These are phyloP conservation scores for Lochmaea crataegi DNA, from an alignment of 2,888 invertebrate species.

Conservation along the genomic window DNA sequence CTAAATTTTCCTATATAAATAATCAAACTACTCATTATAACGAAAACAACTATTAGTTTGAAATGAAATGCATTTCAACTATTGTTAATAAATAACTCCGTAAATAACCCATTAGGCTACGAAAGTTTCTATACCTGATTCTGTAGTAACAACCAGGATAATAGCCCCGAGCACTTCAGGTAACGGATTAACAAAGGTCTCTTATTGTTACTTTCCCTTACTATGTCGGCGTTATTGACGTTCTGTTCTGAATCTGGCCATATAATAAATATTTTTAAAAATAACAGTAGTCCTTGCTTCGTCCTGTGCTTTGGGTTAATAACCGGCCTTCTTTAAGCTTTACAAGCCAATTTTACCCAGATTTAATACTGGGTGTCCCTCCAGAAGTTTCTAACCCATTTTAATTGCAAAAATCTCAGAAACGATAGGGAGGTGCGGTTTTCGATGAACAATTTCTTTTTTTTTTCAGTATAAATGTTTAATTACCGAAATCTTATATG, in stretches of 20 bases:
- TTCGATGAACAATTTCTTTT: too few species aligned
- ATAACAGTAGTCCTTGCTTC: neutral
- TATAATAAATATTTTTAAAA: neutral
- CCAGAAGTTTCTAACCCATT: too few species aligned
- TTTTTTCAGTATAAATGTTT: too few species aligned
- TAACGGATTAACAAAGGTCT: neutral
- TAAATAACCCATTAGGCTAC: neutral
- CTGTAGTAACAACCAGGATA: neutral
- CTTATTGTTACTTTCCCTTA: neutral
- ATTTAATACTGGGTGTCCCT: too few species aligned
- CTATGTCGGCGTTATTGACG: neutral
- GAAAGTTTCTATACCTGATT: neutral
- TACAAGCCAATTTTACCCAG: too few species aligned
- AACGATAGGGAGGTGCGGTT: too few species aligned
- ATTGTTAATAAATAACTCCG: neutral
- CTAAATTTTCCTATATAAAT: neutral
- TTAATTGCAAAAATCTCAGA: too few species aligned
- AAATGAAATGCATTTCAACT: neutral
- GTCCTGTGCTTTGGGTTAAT: too few species aligned
- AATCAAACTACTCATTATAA: neutral
- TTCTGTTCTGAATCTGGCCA: neutral
- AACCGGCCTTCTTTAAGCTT: too few species aligned
- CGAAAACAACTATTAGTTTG: neutral
- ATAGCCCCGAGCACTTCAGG: neutral
- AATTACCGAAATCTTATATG: too few species aligned